Evolutionary conservation across 2,888 invertebrate genomes (phyloP).

Genomic region (Plebejus melissa): DNA sequence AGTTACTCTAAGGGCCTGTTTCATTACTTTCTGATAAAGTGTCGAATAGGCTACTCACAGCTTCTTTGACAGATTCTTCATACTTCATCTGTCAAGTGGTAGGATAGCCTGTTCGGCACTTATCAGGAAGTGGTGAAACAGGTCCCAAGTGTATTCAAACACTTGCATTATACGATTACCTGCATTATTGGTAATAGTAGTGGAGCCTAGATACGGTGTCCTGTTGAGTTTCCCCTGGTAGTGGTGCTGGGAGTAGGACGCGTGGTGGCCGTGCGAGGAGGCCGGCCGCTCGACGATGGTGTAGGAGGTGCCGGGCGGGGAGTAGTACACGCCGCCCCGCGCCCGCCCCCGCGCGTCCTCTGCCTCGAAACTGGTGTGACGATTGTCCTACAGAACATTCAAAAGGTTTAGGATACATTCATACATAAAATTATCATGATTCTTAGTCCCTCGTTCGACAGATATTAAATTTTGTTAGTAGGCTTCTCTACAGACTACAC

Average conservation of each 20-base stretch:
- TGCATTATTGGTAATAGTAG: slow-evolving; percentile 77
- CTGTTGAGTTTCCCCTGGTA: slow-evolving; percentile 71
- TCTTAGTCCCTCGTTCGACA: no score
- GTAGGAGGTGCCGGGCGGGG: slow-evolving; percentile 92
- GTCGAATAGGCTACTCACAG: no score
- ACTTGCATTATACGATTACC: slow-evolving; percentile 42
- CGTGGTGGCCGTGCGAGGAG: slow-evolving; percentile 84
- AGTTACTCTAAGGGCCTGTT: background rate
- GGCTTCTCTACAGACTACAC: no score
- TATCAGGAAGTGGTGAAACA: no score
- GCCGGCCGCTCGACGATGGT: slow-evolving; percentile 91
- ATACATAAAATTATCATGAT: no score
- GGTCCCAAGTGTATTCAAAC: no score
- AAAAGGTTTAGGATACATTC: background rate
- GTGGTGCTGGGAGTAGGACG: slow-evolving; percentile 80
- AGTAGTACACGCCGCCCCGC: slow-evolving; percentile 88
- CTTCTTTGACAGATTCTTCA: no score
- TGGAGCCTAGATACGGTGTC: slow-evolving; percentile 85
- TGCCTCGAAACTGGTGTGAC: slow-evolving; percentile 73
- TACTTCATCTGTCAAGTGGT: no score
- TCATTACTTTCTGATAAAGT: no score
- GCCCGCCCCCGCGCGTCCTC: slow-evolving; percentile 74
- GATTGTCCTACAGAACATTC: slow-evolving; percentile 58
- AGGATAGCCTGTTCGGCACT: no score
- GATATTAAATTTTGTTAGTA: no score